Percentiles rank a stretch among this genome's conserved stretches.
Conservation (phyloP, 2,797 vertebrate genomes). For the Peromyscus attwateri region DNA sequence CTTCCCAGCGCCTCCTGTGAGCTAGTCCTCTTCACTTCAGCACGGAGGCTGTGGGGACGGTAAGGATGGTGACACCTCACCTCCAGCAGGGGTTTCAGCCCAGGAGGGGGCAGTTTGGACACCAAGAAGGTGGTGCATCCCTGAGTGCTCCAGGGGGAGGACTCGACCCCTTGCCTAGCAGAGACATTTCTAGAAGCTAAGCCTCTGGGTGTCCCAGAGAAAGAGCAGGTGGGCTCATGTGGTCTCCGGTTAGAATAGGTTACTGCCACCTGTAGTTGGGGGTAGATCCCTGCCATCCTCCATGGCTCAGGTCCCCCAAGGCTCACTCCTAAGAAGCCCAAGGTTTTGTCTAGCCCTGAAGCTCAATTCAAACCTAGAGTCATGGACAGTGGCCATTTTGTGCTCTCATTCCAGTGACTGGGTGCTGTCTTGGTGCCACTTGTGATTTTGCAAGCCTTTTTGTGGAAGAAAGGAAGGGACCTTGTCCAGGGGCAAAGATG, state of each 20-base stretch:
- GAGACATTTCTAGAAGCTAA: background rate
- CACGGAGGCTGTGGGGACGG: rapidly evolving
- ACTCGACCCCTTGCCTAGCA: background rate
- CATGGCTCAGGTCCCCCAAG: background rate
- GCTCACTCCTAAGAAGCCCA: background rate
- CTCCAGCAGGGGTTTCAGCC: background rate
- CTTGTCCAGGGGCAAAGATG: background rate
- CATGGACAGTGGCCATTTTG: slow-evolving; percentile 81
- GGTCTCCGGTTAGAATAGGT: background rate
- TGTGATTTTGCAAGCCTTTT: background rate
- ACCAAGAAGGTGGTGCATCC: background rate
- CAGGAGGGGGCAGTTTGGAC: background rate
- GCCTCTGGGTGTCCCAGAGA: background rate
- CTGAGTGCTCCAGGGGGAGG: background rate
- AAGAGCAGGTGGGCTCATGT: background rate
- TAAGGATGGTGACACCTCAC: rapidly evolving
- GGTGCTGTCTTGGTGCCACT: slow-evolving; percentile 78
- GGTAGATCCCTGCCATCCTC: background rate
- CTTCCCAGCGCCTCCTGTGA: background rate
- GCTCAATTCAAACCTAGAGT: slow-evolving; percentile 84
- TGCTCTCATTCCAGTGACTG: slow-evolving; percentile 81
- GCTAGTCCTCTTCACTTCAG: rapidly evolving
- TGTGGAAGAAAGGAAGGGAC: background rate
- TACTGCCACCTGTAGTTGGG: background rate
- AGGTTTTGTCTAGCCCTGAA: slow-evolving; percentile 26